Evolutionary conservation across 2,113 vertebrate genomes (phyloP), one percentile per base, ranked within the genome.

Genomic region (Macaca mulatta): DNA sequence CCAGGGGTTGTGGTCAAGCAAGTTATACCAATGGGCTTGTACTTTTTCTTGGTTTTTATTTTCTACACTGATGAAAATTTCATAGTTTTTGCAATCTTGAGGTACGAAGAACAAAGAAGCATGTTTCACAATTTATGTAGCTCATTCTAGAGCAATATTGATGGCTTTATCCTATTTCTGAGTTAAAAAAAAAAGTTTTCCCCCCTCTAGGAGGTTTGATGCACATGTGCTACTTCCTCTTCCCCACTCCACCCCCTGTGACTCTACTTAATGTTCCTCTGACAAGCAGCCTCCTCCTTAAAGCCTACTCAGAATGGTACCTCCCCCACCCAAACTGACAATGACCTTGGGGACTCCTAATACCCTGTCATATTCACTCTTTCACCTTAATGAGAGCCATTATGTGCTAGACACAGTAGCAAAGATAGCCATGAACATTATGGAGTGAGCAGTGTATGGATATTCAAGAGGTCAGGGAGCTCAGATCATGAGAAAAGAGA

Each of bases 31-130:
- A 13, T 12, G 64, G 35, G 50, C 72, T 85, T 92, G 35, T 90
- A 82, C 40, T 82, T 92, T 86, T 70, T 43, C 81, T 93, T 90
- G 64, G 50, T 79, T 97, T 97, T 97, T 74, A 95, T 92, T 97
- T 93, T 92, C 84, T 84, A 80, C 50, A 17, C 90, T 81, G 77
- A 94, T 93, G 77, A 93, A 57, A 86, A 96, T 70, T 86, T 95
- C 59, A 96, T 93, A n/a, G 11, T 86, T 96, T 92, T 90, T 93
- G 95, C 43, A 95, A 72, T 93, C 69, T 50, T 57, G 80, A 40
- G 64, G 52, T 52, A 74, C 64, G 77, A 52, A 96, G 87, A 97
- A 80, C 87, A 38, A 87, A 4, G 22, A 75, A 89, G 79, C 48
- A 80, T 23, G 80, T 81, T 87, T 97, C 81, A 86, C 35, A 64